phyloP scores from a whole-genome alignment of 1,140 invertebrate genomes.

The Drosophila erecta region DNA sequence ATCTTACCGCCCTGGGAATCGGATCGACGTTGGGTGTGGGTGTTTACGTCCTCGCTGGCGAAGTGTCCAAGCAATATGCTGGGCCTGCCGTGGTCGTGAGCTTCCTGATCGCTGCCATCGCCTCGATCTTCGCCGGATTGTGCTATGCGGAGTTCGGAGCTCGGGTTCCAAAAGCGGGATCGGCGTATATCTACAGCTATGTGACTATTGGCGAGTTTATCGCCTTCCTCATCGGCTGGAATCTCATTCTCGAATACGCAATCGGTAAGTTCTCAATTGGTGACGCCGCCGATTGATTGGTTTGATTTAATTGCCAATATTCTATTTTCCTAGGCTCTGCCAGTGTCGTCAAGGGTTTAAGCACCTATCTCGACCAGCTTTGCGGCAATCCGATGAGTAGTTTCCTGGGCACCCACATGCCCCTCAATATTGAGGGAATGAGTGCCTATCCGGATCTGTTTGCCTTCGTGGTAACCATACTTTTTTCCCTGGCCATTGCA shows the following conservation, averaged over 20 bases:
- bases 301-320: slow-evolving; percentile 54
- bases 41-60: slow-evolving; percentile 96
- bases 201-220: slow-evolving; percentile 93
- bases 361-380: slow-evolving; percentile 94
- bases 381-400: slow-evolving; percentile 90
- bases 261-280: slow-evolving; percentile 88
- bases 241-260: slow-evolving; percentile 95
- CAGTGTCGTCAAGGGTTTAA: slow-evolving; percentile 96
- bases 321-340: slow-evolving; percentile 88
- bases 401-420: slow-evolving; percentile 88
- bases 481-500: slow-evolving; percentile 89
- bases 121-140: slow-evolving; percentile 94
- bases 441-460: slow-evolving; percentile 94
- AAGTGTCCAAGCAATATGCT: slow-evolving; percentile 92
- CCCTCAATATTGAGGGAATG: slow-evolving; percentile 90
- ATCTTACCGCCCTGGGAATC: slow-evolving; percentile 92
- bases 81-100: slow-evolving; percentile 95
- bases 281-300: slow-evolving; percentile 51
- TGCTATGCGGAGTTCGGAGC: slow-evolving; percentile 95
- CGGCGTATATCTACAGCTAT: slow-evolving; percentile 95
- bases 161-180: slow-evolving; percentile 93
- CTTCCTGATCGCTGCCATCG: slow-evolving; percentile 94
- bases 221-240: slow-evolving; percentile 94
- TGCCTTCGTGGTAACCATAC: slow-evolving; percentile 89
- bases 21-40: slow-evolving; percentile 95